These are phyloP conservation scores for Perccottus glenii DNA, from an alignment of 2,113 vertebrate species.

Conservation along the genomic window DNA sequence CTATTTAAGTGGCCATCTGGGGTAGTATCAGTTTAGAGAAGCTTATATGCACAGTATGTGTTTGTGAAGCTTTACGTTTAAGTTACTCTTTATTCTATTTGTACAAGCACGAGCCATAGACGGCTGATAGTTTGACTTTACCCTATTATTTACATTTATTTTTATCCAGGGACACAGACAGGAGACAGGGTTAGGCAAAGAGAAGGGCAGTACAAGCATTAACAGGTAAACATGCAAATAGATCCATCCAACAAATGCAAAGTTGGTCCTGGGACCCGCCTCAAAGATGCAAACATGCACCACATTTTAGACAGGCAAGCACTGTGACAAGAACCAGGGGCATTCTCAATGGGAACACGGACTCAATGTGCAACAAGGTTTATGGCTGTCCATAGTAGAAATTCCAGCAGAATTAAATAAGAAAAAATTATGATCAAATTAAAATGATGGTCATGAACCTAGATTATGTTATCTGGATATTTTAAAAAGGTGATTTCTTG, in stretches of 20 bases:
- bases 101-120: too few species aligned
- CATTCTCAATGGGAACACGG: slow-evolving; percentile 82
- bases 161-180: slow-evolving; percentile 90
- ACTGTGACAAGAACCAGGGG: slow-evolving; percentile 80
- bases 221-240: slow-evolving; percentile 85
- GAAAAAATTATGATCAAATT: slow-evolving; percentile 55
- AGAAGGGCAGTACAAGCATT: slow-evolving; percentile 68
- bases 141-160: not conserved
- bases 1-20: not conserved
- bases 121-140: too few species aligned
- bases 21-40: too few species aligned
- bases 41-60: too few species aligned
- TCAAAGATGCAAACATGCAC: slow-evolving; percentile 85
- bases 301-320: slow-evolving; percentile 83
- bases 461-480: slow-evolving; percentile 86
- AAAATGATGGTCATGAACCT: slow-evolving; percentile 82
- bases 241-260: slow-evolving; percentile 47
- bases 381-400: slow-evolving; percentile 49
- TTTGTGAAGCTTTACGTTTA: too few species aligned
- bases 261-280: slow-evolving; percentile 38
- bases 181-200: slow-evolving; percentile 35
- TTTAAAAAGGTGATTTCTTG: slow-evolving; percentile 70
- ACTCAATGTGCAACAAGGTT: slow-evolving; percentile 66
- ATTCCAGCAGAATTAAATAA: slow-evolving; percentile 11
- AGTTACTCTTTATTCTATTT: too few species aligned